phyloP scores from a whole-genome alignment of 53 echinoderm and acorn worm species.

The Zoroaster sp. region DNA sequence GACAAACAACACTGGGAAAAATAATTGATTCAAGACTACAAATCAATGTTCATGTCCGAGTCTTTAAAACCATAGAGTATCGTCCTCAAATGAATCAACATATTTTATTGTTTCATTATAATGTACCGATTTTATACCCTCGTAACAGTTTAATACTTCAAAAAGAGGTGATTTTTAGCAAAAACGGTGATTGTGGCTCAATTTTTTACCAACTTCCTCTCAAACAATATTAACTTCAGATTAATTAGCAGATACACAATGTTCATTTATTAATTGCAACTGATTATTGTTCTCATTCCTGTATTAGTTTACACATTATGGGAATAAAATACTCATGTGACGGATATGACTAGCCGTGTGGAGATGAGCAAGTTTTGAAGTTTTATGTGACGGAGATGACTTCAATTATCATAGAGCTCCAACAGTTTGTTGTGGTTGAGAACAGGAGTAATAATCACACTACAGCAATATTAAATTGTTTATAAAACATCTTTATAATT shows the following conservation, averaged over 20 bases:
- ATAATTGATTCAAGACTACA: no score
- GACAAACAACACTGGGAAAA: no score
- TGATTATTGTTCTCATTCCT: not conserved
- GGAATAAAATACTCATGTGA: not conserved
- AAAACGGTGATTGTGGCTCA: not conserved
- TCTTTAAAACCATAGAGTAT: not conserved
- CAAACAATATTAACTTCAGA: not conserved
- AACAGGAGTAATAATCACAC: not conserved
- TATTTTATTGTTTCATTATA: not conserved
- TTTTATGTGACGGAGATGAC: conserved; percentile 5
- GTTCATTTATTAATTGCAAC: not conserved
- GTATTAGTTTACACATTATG: not conserved
- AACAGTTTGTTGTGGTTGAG: not conserved
- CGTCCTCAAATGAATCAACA: not conserved
- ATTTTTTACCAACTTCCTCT: not conserved
- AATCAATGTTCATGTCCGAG: not conserved
- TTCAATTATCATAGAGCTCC: not conserved
- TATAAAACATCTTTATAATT: no score
- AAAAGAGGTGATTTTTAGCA: not conserved
- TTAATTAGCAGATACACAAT: not conserved
- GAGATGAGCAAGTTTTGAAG: not conserved
- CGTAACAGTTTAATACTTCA: not conserved
- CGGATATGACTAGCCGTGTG: not conserved
- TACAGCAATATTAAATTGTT: not conserved
- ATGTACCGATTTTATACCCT: conserved; percentile 1